Evolutionary conservation across 2,888 invertebrate genomes (phyloP), one percentile per base, ranked within the genome.

Genomic region (Hyposoter didymator): DNA sequence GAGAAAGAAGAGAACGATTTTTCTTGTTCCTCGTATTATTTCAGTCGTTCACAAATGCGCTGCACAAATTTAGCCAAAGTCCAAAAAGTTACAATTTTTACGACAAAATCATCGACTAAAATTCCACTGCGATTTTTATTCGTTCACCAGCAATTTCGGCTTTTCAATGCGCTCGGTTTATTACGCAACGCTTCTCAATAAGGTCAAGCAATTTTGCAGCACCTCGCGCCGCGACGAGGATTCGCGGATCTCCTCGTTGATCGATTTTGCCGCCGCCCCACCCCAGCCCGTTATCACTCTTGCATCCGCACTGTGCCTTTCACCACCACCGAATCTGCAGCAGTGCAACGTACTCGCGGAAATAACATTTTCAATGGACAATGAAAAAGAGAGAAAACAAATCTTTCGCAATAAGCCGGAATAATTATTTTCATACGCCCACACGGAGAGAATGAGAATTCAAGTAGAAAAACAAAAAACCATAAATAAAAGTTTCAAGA

Each of bases 221-320:
- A 49, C 14, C 55, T 59, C 52, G 28, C 66, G 67, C 59, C 74
- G 2, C 28, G 74, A 67, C 67, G 32, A 39, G 52, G 28, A 72
- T 72, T 39, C 76, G 59, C 76, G 59, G 73, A 83, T 83, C 83
- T 83, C 62, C 67, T 7, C 59, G 47, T 74, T 74, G 74, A 83
- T 83, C 83, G 83, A 83, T 83, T 49, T 67, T 69, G 12, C 52
- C 49, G 47, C 47, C 49, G 47, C 59, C 49, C 73, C 62, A 22
- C 45, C 8, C 19, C 43, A 3, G 3, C 35, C 35, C 45, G 17
- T 69, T 32, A 59, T 59, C 45, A 49, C 45, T 64, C 22, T 22
- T 14, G 17, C n/a, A 64, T 64, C 32, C 47, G 64, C 35, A 64
- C 39, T 7, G 43, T 49, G 19, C 35, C 32, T 66, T 66, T 10